phyloP scores from a whole-genome alignment of 2,888 invertebrate genomes.

The Corbicula japonica region DNA sequence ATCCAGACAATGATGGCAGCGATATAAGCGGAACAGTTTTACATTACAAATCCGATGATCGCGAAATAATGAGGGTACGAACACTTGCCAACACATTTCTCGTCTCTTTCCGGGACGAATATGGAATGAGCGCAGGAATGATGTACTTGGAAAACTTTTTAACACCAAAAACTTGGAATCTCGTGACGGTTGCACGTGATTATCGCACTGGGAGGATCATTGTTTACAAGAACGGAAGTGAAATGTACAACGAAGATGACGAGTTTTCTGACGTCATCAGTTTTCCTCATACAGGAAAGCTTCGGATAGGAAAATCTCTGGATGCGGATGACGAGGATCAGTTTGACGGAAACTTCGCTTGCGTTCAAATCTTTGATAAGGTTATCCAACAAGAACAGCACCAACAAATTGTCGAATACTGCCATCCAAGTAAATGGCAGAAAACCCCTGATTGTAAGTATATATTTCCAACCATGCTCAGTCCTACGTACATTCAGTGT shows the following conservation, averaged over 20 bases:
- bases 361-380: slow-evolving; percentile 52
- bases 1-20: slow-evolving; percentile 49
- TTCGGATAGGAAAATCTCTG: slow-evolving; percentile 62
- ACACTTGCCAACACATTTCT: slow-evolving; percentile 62
- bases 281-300: slow-evolving; percentile 56
- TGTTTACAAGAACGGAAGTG: slow-evolving; percentile 51
- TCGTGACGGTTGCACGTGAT: slow-evolving; percentile 57
- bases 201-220: slow-evolving; percentile 57
- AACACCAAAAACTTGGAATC: slow-evolving; percentile 57
- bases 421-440: slow-evolving; percentile 50
- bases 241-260: slow-evolving; percentile 65
- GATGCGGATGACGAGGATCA: slow-evolving; percentile 59
- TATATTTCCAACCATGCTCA: neutral
- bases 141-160: slow-evolving; percentile 65
- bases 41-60: slow-evolving; percentile 59
- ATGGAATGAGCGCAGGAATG: slow-evolving; percentile 66
- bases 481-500: too few species aligned
- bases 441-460: slow-evolving; percentile 45
- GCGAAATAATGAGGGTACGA: slow-evolving; percentile 63
- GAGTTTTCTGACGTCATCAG: slow-evolving; percentile 66
- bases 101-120: slow-evolving; percentile 63
- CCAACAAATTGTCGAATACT: slow-evolving; percentile 15
- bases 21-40: slow-evolving; percentile 63
- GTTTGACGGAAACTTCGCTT: slow-evolving; percentile 58
- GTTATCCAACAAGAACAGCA: slow-evolving; percentile 23